These are phyloP conservation scores for Megathymus violae DNA, from an alignment of 1,140 invertebrate genomes.

Conservation along the genomic window DNA sequence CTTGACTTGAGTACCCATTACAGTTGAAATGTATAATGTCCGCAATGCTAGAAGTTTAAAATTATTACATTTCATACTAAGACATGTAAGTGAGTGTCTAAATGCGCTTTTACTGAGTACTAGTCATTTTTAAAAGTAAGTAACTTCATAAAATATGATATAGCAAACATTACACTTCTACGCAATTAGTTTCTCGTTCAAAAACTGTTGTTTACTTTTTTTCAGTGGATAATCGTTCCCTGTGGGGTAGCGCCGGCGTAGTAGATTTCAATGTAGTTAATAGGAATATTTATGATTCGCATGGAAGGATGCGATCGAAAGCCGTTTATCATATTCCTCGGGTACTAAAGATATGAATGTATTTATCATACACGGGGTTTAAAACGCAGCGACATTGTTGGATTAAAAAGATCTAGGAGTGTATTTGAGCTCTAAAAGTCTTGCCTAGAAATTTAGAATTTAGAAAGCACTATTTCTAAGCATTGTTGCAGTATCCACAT, in stretches of 20 bases:
- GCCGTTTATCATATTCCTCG: slow-evolving; percentile 16
- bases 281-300: slow-evolving; percentile 24
- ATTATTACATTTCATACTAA: too few species aligned
- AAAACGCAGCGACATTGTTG: background rate
- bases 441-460: too few species aligned
- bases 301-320: slow-evolving; percentile 13
- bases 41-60: too few species aligned
- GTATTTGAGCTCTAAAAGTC: too few species aligned
- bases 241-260: slow-evolving; percentile 7
- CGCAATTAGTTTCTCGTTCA: slow-evolving; percentile 24
- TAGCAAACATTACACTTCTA: slow-evolving; percentile 11
- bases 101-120: too few species aligned
- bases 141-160: slow-evolving; percentile 21
- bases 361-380: background rate
- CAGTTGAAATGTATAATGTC: too few species aligned
- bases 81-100: too few species aligned
- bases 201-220: slow-evolving; percentile 22
- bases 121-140: too few species aligned
- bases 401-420: background rate
- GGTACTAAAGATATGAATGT: background rate
- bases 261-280: slow-evolving; percentile 20
- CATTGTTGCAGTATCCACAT: too few species aligned
- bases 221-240: slow-evolving; percentile 27
- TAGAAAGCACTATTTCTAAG: too few species aligned
- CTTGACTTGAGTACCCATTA: too few species aligned